phyloP scores from a whole-genome alignment of 1,140 invertebrate species.

The Riptortus pedestris region DNA sequence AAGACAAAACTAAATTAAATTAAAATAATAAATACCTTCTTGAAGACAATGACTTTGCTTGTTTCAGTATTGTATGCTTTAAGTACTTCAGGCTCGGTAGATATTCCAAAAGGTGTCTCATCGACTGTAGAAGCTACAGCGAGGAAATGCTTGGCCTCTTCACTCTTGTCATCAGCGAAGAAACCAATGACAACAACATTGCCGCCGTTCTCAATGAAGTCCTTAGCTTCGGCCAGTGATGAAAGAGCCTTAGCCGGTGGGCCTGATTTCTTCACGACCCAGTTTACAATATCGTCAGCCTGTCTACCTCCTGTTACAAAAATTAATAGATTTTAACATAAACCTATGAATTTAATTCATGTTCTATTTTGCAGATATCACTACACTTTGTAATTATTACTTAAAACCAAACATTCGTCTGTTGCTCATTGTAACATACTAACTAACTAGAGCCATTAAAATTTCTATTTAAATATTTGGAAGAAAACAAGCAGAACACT shows the following conservation, averaged over 20 bases:
- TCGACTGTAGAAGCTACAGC: constrained; percentile 68
- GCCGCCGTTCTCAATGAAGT: constrained; percentile 67
- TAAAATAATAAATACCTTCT: constrained; percentile 63
- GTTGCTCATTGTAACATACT: too few species aligned
- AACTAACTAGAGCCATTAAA: too few species aligned
- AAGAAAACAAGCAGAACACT: too few species aligned
- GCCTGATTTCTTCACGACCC: constrained; percentile 95
- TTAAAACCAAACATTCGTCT: too few species aligned
- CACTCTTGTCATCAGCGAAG: constrained; percentile 75
- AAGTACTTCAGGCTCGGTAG: constrained; percentile 62
- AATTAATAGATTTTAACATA: constrained; percentile 3
- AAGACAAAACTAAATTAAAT: too few species aligned
- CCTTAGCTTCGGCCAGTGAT: constrained; percentile 71
- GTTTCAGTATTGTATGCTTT: constrained; percentile 60
- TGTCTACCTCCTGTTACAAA: constrained; percentile 65
- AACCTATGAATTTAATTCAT: background rate
- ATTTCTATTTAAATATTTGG: too few species aligned
- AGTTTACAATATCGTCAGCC: constrained; percentile 82
- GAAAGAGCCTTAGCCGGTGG: constrained; percentile 69
- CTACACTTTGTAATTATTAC: too few species aligned
- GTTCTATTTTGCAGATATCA: background rate
- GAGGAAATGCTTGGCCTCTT: constrained; percentile 73
- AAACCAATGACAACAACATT: constrained; percentile 85
- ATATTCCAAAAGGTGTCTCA: constrained; percentile 82
- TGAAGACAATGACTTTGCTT: constrained; percentile 72